These are phyloP conservation scores for Latrodectus hesperus DNA, from an alignment of 2,888 invertebrate species.

Conservation along the genomic window DNA sequence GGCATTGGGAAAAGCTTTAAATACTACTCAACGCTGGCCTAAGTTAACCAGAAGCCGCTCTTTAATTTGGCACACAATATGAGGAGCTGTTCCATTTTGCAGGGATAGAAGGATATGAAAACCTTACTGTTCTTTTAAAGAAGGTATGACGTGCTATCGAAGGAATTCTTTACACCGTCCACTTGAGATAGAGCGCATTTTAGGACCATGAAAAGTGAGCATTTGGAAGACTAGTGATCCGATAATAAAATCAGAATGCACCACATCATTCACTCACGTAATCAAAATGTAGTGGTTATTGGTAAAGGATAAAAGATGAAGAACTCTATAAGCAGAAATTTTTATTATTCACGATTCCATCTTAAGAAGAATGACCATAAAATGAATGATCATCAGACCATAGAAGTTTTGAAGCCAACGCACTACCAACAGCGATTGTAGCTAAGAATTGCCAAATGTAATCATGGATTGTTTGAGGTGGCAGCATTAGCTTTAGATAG, in stretches of 20 bases:
- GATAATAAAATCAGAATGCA: constrained; percentile 20
- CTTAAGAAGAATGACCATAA: neutral
- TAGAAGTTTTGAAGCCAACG: constrained; percentile 11
- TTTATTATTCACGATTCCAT: constrained; percentile 13
- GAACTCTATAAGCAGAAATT: constrained; percentile 1
- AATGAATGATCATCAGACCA: neutral
- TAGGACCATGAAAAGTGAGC: constrained; percentile 14
- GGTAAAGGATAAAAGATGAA: neutral
- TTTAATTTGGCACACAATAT: constrained; percentile 5
- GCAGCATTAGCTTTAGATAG: neutral
- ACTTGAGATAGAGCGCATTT: constrained; percentile 3
- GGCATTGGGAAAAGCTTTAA: constrained; percentile 1
- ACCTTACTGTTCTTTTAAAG: constrained; percentile 15
- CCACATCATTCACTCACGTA: no score
- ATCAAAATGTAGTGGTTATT: neutral
- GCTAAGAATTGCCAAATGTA: constrained; percentile 10
- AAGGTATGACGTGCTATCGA: constrained; percentile 13
- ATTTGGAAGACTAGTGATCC: constrained; percentile 7
- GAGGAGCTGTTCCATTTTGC: constrained; percentile 19
- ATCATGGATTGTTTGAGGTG: neutral
- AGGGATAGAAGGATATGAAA: constrained; percentile 8
- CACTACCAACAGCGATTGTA: neutral
- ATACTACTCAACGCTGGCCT: constrained; percentile 10
- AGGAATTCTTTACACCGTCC: constrained; percentile 12
- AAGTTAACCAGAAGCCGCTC: constrained; percentile 1